Conservation (phyloP, 2,113 vertebrate genomes). For the Lates calcarifer region DNA sequence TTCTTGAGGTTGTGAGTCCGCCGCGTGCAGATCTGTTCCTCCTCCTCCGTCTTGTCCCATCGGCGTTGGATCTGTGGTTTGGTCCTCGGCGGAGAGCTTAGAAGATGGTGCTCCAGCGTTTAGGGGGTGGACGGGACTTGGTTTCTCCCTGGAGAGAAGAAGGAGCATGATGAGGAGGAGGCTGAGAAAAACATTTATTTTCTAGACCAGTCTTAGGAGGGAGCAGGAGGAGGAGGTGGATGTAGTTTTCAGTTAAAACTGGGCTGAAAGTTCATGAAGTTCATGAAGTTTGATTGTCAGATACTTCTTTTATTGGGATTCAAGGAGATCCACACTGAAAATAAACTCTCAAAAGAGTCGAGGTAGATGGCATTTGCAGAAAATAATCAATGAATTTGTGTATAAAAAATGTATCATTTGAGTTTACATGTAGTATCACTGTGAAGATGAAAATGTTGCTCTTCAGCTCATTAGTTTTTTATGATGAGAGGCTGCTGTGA, state of each 20-base stretch:
- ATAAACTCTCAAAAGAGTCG: background rate
- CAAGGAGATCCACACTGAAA: constrained; percentile 14
- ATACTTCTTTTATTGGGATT: constrained; percentile 36
- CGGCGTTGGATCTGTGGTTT: constrained; percentile 47
- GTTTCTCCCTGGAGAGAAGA: constrained; percentile 78
- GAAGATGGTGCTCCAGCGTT: constrained; percentile 89
- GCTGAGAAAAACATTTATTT: background rate
- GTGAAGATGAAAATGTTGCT: constrained; percentile 33
- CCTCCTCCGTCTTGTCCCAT: constrained; percentile 36
- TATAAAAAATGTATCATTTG: background rate
- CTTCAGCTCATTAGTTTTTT: constrained; percentile 57
- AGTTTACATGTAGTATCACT: constrained; percentile 7
- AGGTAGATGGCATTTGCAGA: constrained; percentile 31
- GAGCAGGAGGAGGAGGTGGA: background rate
- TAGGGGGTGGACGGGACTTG: constrained; percentile 84
- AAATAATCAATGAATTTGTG: background rate
- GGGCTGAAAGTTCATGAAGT: background rate
- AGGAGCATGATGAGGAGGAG: background rate
- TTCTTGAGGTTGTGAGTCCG: constrained; percentile 72
- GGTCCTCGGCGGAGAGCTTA: constrained; percentile 69
- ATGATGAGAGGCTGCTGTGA: constrained; percentile 37
- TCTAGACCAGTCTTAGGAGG: too few relatives aligned
- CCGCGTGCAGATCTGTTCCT: constrained; percentile 51
- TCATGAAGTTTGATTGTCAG: constrained; percentile 71
- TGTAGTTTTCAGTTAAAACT: constrained; percentile 7